These are phyloP conservation scores for Apostichopus japonicus DNA, from an alignment of 35 echinoderm and acorn worm genomes.

Conservation along the genomic window DNA sequence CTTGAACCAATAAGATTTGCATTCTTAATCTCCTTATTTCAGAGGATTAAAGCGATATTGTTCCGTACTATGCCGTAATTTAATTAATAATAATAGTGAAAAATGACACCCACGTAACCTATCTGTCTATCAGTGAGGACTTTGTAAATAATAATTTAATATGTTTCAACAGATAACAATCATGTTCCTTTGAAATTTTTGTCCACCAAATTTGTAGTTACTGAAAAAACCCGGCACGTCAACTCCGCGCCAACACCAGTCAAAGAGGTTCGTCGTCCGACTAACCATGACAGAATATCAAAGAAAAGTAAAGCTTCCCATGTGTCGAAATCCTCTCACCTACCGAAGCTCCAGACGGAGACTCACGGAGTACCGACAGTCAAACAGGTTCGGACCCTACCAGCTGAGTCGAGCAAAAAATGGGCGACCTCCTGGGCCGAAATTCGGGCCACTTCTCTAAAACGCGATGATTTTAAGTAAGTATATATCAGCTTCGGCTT, in stretches of 20 bases:
- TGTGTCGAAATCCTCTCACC: neutral
- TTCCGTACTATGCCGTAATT: no score
- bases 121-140: no score
- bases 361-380: slow-evolving; percentile 32
- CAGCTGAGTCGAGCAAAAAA: slow-evolving; percentile 25
- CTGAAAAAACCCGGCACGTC: slow-evolving; percentile 26
- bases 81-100: no score
- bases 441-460: slow-evolving; percentile 26
- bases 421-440: slow-evolving; percentile 81
- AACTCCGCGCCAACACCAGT: slow-evolving; percentile 67
- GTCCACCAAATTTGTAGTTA: neutral
- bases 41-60: no score
- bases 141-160: no score
- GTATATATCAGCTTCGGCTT: neutral
- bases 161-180: no score
- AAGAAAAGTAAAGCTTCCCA: neutral
- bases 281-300: slow-evolving; percentile 62
- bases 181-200: neutral
- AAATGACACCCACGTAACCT: no score
- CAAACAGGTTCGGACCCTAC: neutral
- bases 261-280: slow-evolving; percentile 20
- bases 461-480: slow-evolving; percentile 31
- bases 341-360: slow-evolving; percentile 20
- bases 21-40: no score
- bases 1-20: no score